Percentiles rank a stretch among this genome's conserved stretches.
Evolutionary conservation across 2,888 invertebrate genomes (phyloP).

Genomic region (Gasteruption jaculator): DNA sequence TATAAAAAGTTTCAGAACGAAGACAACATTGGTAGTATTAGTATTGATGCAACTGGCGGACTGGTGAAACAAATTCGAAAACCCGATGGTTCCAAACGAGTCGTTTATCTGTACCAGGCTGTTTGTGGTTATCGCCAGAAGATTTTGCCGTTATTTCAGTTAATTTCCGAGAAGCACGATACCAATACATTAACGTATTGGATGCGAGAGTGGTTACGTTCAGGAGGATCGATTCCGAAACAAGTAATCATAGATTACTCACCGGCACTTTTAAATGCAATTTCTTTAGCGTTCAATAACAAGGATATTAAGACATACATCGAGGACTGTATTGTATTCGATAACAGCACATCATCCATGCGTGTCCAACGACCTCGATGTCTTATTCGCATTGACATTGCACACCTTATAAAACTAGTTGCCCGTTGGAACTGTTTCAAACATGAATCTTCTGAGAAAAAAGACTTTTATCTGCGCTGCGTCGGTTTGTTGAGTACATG

Average conservation of each 20-base stretch:
- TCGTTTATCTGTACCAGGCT: constrained; percentile 26
- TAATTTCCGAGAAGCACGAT: constrained; percentile 29
- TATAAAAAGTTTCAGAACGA: constrained; percentile 20
- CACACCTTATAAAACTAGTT: constrained; percentile 27
- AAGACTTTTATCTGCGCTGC: constrained; percentile 26
- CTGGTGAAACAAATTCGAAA: constrained; percentile 19
- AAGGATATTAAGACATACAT: constrained; percentile 19
- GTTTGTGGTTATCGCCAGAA: constrained; percentile 18
- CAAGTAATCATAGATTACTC: constrained; percentile 25
- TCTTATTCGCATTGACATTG: constrained; percentile 26
- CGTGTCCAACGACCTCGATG: constrained; percentile 9
- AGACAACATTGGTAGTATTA: constrained; percentile 16
- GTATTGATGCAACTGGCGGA: constrained; percentile 28
- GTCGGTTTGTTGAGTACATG: constrained; percentile 14
- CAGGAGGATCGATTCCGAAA: constrained; percentile 20
- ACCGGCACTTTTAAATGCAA: constrained; percentile 24
- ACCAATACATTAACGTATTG: constrained; percentile 23
- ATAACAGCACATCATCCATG: too few relatives aligned
- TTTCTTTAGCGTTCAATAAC: constrained; percentile 25
- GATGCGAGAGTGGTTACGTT: constrained; percentile 25
- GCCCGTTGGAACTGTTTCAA: constrained; percentile 20
- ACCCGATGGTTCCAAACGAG: constrained; percentile 16
- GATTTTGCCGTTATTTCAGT: constrained; percentile 27
- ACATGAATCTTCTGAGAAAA: constrained; percentile 10
- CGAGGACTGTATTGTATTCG: constrained; percentile 16